Evolutionary conservation across 2,888 invertebrate genomes (phyloP), one percentile per base, ranked within the genome.

Genomic region (Campaea margaritaria): DNA sequence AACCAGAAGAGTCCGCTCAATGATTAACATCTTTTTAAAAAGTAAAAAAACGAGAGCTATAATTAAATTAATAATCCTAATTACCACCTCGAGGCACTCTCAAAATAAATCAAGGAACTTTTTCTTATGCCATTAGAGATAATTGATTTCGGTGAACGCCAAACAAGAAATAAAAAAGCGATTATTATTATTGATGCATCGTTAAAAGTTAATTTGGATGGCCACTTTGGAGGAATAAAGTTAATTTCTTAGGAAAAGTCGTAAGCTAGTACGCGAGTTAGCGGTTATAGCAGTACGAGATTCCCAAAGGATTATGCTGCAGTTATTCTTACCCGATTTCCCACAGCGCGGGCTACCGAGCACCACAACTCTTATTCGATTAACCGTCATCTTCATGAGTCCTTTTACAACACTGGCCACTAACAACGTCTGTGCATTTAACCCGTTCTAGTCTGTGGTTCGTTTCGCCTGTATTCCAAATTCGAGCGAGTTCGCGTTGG

Each of bases 351-450:
- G 93, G 89, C 95, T 95, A 78, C 96, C 96, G 78, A 96, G 94
- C 83, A 96, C 95, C 86, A 95, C 96, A 78, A 96, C 95, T 90
- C 95, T 94, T 91, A 96, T 95, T 93, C 95, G 94, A 93, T 95
- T 95, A 81, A 95, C 94, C 89, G 96, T 95, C 91, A 96, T 96
- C 95, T 96, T 96, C 90, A 90, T 91, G 73, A 74, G 81, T 86
- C 77, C 80, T 77, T 68, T 76, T 73, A 72, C 69, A 69, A 77
- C 85, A 82, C 78, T 76, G 51, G 55, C 57, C 68, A 66, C 62
- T 71, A 68, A 67, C 51, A 75, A 72, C 67, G 63, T 66, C 61
- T 74, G 75, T 71, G 75, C 79, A 79, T 83, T 70, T 75, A 82
- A 75, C 70, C 72, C 69, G 53, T 46, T 21, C 54, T 64, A 51